Percentiles rank a stretch among this genome's conserved stretches.
phyloP scores from a whole-genome alignment of 2,888 invertebrate species.

The Anthoptus insignis region DNA sequence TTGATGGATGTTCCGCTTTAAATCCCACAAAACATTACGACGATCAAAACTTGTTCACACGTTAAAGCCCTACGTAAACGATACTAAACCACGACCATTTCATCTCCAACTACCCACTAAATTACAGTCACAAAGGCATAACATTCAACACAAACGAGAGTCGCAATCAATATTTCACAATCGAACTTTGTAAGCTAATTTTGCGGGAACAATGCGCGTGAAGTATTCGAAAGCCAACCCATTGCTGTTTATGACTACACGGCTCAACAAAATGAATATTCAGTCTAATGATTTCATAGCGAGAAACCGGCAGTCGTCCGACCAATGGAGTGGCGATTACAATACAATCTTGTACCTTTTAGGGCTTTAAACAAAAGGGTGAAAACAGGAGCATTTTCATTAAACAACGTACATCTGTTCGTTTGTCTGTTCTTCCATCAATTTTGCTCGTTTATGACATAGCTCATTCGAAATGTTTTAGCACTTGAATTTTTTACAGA shows the following conservation, averaged over 20 bases:
- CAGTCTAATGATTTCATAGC: constrained; percentile 15
- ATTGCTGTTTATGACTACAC: constrained; percentile 31
- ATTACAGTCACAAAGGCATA: constrained; percentile 3
- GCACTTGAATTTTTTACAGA: no score
- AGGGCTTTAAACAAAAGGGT: no score
- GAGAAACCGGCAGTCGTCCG: background rate
- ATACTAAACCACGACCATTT: background rate
- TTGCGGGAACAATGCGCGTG: constrained; percentile 9
- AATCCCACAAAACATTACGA: background rate
- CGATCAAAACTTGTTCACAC: background rate
- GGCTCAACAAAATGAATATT: constrained; percentile 24
- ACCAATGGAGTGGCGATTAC: background rate
- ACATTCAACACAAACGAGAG: background rate
- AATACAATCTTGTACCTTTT: background rate
- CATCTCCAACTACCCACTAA: background rate
- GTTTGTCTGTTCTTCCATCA: no score
- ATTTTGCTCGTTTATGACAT: no score
- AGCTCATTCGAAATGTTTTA: no score
- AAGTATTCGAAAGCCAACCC: constrained; percentile 13
- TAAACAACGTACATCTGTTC: no score
- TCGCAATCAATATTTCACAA: constrained; percentile 25
- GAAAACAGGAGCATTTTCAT: no score
- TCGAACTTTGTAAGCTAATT: constrained; percentile 25
- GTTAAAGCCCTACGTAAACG: background rate
- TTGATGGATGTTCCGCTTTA: no score